Conservation (phyloP, 2,797 vertebrate genomes). For the Margarornis squamiger region DNA sequence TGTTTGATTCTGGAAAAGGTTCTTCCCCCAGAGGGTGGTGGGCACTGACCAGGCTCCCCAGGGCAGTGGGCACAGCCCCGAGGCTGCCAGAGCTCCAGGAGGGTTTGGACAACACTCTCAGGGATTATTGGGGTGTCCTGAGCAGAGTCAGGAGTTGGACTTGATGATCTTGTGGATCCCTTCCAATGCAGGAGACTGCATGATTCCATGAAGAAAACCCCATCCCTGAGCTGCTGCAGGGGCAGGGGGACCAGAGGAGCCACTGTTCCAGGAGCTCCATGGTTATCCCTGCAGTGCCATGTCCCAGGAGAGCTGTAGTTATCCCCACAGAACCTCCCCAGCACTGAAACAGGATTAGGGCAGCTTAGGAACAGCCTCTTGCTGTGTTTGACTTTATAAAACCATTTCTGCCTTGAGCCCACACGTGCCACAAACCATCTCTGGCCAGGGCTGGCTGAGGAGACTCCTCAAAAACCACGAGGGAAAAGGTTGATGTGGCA, state of each 20-base stretch:
- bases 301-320: background rate
- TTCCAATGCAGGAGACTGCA: background rate
- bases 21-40: background rate
- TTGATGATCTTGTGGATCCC: too few species aligned
- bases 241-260: background rate
- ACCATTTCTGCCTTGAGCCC: background rate
- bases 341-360: background rate
- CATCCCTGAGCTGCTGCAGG: background rate
- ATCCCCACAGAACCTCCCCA: background rate
- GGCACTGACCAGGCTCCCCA: background rate
- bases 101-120: background rate
- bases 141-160: background rate
- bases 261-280: background rate
- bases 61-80: background rate
- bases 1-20: background rate
- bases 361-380: background rate
- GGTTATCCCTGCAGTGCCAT: background rate
- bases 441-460: fast-evolving
- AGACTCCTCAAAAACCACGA: fast-evolving
- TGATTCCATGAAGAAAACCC: too few species aligned
- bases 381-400: background rate
- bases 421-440: background rate
- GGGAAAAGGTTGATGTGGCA: background rate
- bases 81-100: background rate
- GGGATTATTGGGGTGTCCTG: background rate